These are phyloP conservation scores for Ctenosaura bakeri DNA, from an alignment of 2,797 vertebrate genomes.

Conservation along the genomic window DNA sequence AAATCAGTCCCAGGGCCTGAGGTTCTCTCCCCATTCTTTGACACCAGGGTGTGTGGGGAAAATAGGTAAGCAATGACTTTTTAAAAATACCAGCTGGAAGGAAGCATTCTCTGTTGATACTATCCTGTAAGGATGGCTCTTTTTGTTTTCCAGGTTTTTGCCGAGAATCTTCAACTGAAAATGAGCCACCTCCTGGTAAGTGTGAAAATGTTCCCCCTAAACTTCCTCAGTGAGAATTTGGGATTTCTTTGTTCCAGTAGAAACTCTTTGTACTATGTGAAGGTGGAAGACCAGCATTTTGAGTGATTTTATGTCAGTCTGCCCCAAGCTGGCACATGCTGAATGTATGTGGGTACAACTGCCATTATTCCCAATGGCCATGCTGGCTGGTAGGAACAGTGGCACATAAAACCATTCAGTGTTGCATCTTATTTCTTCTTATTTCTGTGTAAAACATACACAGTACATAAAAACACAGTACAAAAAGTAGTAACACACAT, in stretches of 20 bases:
- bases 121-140: conserved; percentile 8
- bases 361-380: background rate
- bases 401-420: no score
- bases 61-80: background rate
- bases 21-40: no score
- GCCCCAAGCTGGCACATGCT: background rate
- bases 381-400: background rate
- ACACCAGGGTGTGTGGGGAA: no score
- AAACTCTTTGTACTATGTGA: background rate
- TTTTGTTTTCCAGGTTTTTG: conserved; percentile 81
- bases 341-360: no score
- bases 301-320: background rate
- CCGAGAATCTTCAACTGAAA: conserved; percentile 80
- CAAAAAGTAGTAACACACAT: no score
- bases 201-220: conserved; percentile 38
- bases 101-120: background rate
- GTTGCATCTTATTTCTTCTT: no score
- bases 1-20: no score
- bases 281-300: background rate
- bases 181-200: conserved; percentile 83
- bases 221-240: background rate
- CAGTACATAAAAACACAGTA: no score
- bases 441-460: no score
- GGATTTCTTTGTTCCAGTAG: rapidly evolving
- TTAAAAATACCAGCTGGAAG: background rate